Conservation (phyloP, 1,140 invertebrate genomes). For the Pseudoatta argentina region DNA sequence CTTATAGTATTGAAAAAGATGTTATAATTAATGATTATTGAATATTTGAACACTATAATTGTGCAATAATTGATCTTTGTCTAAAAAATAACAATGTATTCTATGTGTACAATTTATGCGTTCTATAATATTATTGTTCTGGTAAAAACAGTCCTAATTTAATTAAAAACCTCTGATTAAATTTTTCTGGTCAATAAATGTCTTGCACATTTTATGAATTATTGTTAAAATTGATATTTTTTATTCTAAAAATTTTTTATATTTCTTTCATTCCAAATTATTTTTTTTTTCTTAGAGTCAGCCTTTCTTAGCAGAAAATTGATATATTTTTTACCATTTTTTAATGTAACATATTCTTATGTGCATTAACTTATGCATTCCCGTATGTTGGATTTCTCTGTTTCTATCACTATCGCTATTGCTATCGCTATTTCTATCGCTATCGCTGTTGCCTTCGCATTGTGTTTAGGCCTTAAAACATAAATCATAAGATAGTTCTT, state of each 20-base stretch:
- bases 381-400: too few relatives aligned
- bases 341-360: too few relatives aligned
- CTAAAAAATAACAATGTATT: constrained; percentile 20
- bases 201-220: background rate
- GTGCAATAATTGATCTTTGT: constrained; percentile 12
- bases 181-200: constrained; percentile 17
- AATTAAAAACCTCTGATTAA: background rate
- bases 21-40: background rate
- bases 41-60: background rate
- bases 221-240: background rate
- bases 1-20: background rate
- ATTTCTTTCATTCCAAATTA: background rate
- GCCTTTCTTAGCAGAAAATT: too few relatives aligned
- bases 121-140: constrained; percentile 22
- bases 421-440: too few relatives aligned
- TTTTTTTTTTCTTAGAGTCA: background rate
- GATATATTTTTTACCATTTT: too few relatives aligned
- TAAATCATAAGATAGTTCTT: too few relatives aligned
- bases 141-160: background rate
- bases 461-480: too few relatives aligned
- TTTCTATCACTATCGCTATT: too few relatives aligned
- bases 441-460: too few relatives aligned
- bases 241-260: background rate
- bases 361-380: too few relatives aligned
- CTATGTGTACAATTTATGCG: background rate